Evolutionary conservation across 2,888 invertebrate genomes (phyloP).

Genomic region (Oscheius myriophilus): DNA sequence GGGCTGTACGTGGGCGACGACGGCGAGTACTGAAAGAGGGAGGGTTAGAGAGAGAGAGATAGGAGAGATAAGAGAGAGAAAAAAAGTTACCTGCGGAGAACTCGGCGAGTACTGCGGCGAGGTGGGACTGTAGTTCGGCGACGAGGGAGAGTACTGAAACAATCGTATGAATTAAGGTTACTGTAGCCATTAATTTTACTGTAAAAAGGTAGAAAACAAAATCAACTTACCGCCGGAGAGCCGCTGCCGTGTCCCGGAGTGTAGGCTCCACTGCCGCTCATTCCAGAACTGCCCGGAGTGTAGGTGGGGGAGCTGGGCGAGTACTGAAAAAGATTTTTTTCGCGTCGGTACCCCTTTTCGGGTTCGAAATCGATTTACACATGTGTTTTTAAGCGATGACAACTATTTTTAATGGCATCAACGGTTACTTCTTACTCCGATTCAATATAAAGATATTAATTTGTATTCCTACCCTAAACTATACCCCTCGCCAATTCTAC

Average conservation of each 20-base stretch:
- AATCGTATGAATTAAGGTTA: no score
- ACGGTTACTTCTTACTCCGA: no score
- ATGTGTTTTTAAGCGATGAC: no score
- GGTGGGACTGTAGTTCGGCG: conserved; percentile 77
- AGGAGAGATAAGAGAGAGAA: not conserved
- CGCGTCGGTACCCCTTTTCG: no score
- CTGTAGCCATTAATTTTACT: not conserved
- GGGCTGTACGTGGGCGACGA: conserved; percentile 65
- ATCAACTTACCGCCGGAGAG: conserved; percentile 31
- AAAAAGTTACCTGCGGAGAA: conserved; percentile 43
- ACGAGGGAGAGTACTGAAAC: conserved; percentile 78
- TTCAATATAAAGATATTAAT: conserved; percentile 8
- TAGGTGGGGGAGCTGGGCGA: conserved; percentile 71
- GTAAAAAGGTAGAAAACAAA: not conserved
- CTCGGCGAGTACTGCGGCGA: conserved; percentile 71
- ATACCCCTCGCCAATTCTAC: no score
- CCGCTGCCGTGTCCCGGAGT: conserved; percentile 18
- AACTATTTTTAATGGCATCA: no score
- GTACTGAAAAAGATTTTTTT: conserved; percentile 67
- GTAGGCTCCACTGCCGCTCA: not conserved
- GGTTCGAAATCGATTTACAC: no score
- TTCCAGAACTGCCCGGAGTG: conserved; percentile 36
- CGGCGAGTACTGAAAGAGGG: conserved; percentile 71
- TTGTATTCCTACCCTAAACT: no score
- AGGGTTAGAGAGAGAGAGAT: not conserved